Percentiles rank a stretch among this genome's conserved stretches.
Conservation (phyloP, 2,888 invertebrate genomes). For the Andricus quercusramuli region DNA sequence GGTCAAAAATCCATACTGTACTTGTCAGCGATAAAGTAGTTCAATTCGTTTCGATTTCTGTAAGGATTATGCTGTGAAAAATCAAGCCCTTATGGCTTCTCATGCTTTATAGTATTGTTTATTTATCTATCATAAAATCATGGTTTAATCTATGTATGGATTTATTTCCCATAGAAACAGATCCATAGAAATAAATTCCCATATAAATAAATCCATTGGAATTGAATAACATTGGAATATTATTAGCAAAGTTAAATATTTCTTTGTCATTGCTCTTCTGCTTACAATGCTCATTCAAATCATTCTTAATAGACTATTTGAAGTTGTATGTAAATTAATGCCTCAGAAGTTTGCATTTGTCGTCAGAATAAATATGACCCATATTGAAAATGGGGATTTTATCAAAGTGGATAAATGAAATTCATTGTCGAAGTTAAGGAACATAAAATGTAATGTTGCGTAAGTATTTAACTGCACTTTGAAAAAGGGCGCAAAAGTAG, state of each 20-base stretch:
- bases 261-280: not conserved
- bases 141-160: too few species aligned
- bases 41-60: not conserved
- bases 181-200: too few species aligned
- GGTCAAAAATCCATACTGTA: not conserved
- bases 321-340: not conserved
- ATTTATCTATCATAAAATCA: not conserved
- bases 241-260: not conserved
- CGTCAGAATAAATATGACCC: not conserved
- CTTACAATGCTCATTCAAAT: not conserved
- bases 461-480: not conserved
- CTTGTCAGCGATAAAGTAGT: not conserved
- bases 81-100: not conserved
- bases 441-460: not conserved
- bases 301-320: not conserved
- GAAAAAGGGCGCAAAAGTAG: not conserved
- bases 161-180: not conserved
- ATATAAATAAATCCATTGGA: not conserved
- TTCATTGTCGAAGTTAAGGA: not conserved
- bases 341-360: not conserved
- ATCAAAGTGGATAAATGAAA: not conserved
- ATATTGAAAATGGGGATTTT: not conserved
- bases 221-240: not conserved
- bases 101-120: not conserved
- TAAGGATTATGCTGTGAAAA: not conserved